A percentile compares a stretch with the other conserved stretches of the same genome.
phyloP scores from a whole-genome alignment of 2,113 vertebrate genomes.

The Orcinus orca region DNA sequence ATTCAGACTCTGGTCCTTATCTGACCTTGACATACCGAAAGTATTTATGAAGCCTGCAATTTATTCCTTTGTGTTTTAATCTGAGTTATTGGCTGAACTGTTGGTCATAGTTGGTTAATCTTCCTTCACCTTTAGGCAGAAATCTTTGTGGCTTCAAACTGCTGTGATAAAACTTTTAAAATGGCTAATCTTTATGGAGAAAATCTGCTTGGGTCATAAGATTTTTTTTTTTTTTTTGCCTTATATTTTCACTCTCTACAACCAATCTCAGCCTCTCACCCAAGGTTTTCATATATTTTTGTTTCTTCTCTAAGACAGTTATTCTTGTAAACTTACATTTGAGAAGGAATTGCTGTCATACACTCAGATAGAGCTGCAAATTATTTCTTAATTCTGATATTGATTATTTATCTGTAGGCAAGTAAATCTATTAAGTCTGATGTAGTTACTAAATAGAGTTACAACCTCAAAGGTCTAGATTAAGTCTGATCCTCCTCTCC shows the following conservation, averaged over 20 bases:
- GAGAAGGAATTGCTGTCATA: background rate
- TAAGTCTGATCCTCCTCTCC: background rate
- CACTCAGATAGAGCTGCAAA: background rate
- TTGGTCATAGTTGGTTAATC: constrained; percentile 80
- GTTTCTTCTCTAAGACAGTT: constrained; percentile 59
- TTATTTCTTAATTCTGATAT: background rate
- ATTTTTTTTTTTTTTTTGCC: background rate
- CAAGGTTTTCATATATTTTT: constrained; percentile 63
- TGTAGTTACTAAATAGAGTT: background rate
- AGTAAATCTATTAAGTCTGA: background rate
- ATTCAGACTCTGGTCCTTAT: constrained; percentile 77
- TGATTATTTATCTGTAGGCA: background rate
- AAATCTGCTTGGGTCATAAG: constrained; percentile 52
- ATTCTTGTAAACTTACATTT: background rate
- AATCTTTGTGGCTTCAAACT: constrained; percentile 77
- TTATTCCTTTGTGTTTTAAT: constrained; percentile 76
- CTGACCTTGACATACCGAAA: constrained; percentile 82
- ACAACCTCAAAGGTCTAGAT: background rate
- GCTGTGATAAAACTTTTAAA: constrained; percentile 75
- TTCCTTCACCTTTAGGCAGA: constrained; percentile 80
- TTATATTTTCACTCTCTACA: background rate
- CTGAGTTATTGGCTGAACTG: constrained; percentile 77
- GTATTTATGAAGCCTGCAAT: constrained; percentile 76
- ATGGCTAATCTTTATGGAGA: constrained; percentile 64
- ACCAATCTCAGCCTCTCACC: background rate